Evolutionary conservation across 2,797 vertebrate species (phyloP), one percentile per base, ranked within the genome.

Genomic region (Sternarchorhynchus goeldii): DNA sequence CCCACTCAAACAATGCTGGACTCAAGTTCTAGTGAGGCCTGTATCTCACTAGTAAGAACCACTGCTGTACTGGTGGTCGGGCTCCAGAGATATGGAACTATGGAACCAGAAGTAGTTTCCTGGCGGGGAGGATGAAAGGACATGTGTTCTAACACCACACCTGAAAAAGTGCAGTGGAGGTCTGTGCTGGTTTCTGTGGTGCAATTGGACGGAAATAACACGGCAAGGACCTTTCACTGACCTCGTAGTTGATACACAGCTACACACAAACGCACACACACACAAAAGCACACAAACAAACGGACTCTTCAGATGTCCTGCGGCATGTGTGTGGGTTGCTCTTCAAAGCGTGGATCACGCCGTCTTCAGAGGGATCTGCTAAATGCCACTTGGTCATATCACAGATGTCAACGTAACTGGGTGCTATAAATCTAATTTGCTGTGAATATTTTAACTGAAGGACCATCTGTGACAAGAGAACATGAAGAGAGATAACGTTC

Each of bases 311-410:
- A 73, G 70, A 81, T 86, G 74, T 85, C 81, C 86, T 75, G 87
- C 70, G 82, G 83, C 81, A 78, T 83, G 83, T 82, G 86, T 86
- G 91, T 89, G 87, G 88, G 90, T 80, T 84, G 85, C 85, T 79
- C 82, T 83, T 87, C 88, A 57, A 87, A 86, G 87, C 85, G 86
- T 87, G 85, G 87, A 88, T 87, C 84, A 85, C 85, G 79, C 85
- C 76, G 86, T 88, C 83, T 88, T 78, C 68, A 56, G 76, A 80
- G 79, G 55, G 76, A 88, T 82, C 82, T 71, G 88, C 87, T 89
- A 92, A 91, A 93, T 91, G 90, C 89, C 90, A 89, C 81, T 86
- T 88, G 86, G 86, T 85, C 86, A 86, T 88, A 86, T 86, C 88
- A 59, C 90, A 91, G 89, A 91, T 92, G 91, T 87, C 89, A 79